Percentiles rank a stretch among this genome's conserved stretches.
These are phyloP conservation scores for Alethe castanea DNA, from an alignment of 2,113 vertebrate genomes.

Conservation along the genomic window DNA sequence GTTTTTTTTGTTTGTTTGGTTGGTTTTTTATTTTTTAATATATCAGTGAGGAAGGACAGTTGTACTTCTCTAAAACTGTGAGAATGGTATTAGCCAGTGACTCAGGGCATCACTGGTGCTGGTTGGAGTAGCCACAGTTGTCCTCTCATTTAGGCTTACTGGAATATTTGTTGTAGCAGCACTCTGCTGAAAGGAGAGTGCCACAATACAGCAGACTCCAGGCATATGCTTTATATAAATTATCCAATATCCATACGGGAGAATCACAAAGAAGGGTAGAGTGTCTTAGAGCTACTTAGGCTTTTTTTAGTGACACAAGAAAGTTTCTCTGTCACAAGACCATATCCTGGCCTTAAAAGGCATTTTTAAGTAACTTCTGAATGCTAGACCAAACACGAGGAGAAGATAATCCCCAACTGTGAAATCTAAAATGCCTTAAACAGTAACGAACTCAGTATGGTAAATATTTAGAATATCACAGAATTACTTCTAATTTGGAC, in stretches of 20 bases:
- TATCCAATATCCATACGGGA: neutral
- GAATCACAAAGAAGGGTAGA: neutral
- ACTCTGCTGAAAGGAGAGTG: neutral
- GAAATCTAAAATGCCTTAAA: neutral
- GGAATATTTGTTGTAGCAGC: neutral
- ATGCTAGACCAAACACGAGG: neutral
- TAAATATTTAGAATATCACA: neutral
- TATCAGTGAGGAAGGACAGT: neutral
- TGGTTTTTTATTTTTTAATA: neutral
- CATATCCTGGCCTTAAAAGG: neutral
- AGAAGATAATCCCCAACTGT: neutral
- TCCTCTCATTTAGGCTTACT: neutral
- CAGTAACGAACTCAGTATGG: neutral
- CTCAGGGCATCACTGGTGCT: neutral
- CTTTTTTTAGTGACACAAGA: neutral
- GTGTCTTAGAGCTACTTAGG: neutral
- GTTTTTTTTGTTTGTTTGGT: neutral
- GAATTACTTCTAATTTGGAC: neutral
- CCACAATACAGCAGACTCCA: neutral
- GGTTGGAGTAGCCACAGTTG: neutral
- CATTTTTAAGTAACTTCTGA: neutral
- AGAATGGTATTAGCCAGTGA: neutral
- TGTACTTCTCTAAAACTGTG: neutral
- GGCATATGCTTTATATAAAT: neutral
- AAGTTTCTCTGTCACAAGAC: neutral